phyloP scores from a whole-genome alignment of 1,140 invertebrate genomes.

The Pseudomyrmex gracilis region DNA sequence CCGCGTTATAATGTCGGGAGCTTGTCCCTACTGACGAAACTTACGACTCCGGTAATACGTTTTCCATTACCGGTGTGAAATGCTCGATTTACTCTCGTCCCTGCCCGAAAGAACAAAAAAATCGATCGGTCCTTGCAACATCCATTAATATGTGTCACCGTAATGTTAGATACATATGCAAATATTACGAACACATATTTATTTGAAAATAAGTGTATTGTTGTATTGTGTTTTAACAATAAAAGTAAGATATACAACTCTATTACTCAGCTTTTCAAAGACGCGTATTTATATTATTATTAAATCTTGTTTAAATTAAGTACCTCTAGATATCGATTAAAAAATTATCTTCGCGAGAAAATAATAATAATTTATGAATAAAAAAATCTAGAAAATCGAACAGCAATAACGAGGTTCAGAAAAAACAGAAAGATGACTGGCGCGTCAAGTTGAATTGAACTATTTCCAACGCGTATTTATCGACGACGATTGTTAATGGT shows the following conservation, averaged over 20 bases:
- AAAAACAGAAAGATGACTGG: conserved; percentile 66
- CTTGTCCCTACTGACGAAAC: conserved; percentile 75
- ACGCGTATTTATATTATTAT: neutral
- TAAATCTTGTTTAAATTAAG: neutral
- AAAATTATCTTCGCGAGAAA: neutral
- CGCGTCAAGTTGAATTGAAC: conserved; percentile 50
- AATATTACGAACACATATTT: too few species aligned
- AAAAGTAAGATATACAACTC: neutral
- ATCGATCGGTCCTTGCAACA: neutral
- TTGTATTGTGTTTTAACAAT: neutral
- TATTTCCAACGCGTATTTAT: conserved; percentile 51
- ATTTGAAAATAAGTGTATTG: too few species aligned
- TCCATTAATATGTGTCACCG: neutral
- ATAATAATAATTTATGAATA: conserved; percentile 3
- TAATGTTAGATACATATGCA: neutral
- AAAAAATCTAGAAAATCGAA: neutral
- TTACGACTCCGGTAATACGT: conserved; percentile 81
- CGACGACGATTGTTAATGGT: conserved; percentile 80
- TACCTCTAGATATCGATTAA: neutral
- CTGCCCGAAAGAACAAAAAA: neutral
- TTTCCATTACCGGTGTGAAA: conserved; percentile 79
- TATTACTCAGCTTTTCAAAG: neutral
- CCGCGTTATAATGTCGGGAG: conserved; percentile 80
- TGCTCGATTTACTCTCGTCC: conserved; percentile 62
- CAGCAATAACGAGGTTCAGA: neutral